Conservation (phyloP, 1,140 invertebrate genomes). For the Drosophila tani region DNA sequence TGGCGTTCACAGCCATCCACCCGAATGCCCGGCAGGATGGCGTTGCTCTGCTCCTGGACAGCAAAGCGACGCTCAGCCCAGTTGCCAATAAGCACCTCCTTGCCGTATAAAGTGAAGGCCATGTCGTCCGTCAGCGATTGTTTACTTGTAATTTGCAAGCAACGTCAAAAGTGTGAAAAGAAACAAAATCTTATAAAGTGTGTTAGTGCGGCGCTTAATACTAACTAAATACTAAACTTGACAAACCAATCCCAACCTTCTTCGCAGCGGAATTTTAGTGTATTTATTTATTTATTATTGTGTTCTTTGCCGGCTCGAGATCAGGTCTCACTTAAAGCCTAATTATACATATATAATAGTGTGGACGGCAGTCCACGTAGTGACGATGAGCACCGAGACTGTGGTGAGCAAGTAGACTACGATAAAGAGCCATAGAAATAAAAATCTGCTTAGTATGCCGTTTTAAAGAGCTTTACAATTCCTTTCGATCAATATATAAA, state of each 20-base stretch:
- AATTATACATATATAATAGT: too few relatives aligned
- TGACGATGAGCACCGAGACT: too few relatives aligned
- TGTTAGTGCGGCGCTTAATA: background rate
- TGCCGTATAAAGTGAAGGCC: constrained; percentile 34
- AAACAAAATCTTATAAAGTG: background rate
- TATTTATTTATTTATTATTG: too few relatives aligned
- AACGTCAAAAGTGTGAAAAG: background rate
- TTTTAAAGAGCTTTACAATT: too few relatives aligned
- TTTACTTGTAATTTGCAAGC: background rate
- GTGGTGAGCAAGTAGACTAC: too few relatives aligned
- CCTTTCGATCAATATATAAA: too few relatives aligned
- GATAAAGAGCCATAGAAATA: too few relatives aligned
- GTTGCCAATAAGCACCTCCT: constrained; percentile 59
- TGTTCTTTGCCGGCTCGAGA: too few relatives aligned
- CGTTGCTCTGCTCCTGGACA: constrained; percentile 43
- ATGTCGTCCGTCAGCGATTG: constrained; percentile 33
- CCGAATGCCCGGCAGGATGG: constrained; percentile 56
- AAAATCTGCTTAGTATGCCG: too few relatives aligned
- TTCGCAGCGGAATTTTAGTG: background rate
- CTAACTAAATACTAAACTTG: background rate
- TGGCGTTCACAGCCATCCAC: constrained; percentile 48
- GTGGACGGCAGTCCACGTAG: too few relatives aligned
- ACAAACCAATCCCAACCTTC: background rate
- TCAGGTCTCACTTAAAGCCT: too few relatives aligned
- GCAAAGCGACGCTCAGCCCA: constrained; percentile 62